These are phyloP conservation scores for Symphodus melops DNA, from an alignment of 2,113 vertebrate species.

Conservation along the genomic window DNA sequence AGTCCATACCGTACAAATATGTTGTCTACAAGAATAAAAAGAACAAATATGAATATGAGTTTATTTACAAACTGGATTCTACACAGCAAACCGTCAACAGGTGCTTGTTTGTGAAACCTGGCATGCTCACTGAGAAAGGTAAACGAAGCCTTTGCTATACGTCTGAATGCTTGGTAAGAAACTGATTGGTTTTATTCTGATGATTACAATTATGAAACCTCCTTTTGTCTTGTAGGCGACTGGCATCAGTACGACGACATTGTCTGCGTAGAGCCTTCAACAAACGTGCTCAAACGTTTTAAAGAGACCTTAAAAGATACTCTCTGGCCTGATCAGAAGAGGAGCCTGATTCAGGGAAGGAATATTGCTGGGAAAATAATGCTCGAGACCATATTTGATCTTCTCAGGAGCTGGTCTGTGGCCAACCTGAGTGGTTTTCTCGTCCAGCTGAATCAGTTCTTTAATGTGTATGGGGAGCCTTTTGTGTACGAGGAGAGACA, in stretches of 20 bases:
- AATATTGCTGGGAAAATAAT: constrained; percentile 84
- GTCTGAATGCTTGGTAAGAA: not conserved
- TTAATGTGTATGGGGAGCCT: constrained; percentile 51
- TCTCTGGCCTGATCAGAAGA: constrained; percentile 60
- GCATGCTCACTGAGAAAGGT: constrained; percentile 72
- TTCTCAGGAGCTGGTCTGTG: constrained; percentile 82
- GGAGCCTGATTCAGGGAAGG: constrained; percentile 79
- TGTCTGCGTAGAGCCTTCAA: constrained; percentile 75
- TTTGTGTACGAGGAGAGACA: constrained; percentile 51
- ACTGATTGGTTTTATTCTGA: not conserved
- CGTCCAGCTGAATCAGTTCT: constrained; percentile 85
- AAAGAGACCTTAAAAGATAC: constrained; percentile 57
- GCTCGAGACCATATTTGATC: constrained; percentile 87
- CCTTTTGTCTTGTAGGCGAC: constrained; percentile 64
- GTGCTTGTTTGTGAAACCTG: constrained; percentile 78
- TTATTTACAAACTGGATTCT: constrained; percentile 80
- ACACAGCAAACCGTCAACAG: constrained; percentile 58
- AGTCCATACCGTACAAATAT: constrained; percentile 90
- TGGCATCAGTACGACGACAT: constrained; percentile 99
- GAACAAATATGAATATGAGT: constrained; percentile 51
- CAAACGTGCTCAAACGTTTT: accelerated
- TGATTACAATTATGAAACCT: not conserved
- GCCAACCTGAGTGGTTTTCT: constrained; percentile 84
- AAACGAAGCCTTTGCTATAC: not conserved
- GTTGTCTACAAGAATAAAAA: constrained; percentile 46